Evolutionary conservation across 2,113 vertebrate species (phyloP), one percentile per base, ranked within the genome.

Genomic region (Tenrec ecaudatus): DNA sequence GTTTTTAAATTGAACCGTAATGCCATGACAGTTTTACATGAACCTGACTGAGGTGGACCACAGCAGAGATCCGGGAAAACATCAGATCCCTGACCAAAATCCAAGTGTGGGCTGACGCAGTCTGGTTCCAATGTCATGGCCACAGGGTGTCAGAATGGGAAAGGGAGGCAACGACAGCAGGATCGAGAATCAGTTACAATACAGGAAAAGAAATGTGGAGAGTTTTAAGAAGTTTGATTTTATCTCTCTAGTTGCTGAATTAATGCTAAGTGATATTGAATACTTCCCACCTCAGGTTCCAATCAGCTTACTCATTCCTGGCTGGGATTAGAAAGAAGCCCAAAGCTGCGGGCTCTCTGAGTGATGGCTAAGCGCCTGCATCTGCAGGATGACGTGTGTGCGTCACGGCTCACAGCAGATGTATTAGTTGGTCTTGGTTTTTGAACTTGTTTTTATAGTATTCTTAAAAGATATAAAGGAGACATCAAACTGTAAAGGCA

Each of bases 41-140:
- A 85, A 68, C 60, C 38, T 81, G 8, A n/a, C 17, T 2, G 31
- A 82, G 36, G 17, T 53, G n/a, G 64, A 82, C 22, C 78, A 81
- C 83, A 60, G 38, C 47, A 82, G 69, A 94, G 89, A 91, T 77
- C 58, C 27, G 71, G 31, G 19, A 84, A n/a, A 78, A 94, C 31
- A 31, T 86, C 57, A 66, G 10, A 82, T 58, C 20, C 3, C 88
- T 85, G 83, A 64, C 14, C 84, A 78, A 82, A 76, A 60, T 89
- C 57, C 36, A 80, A 88, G 38, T 40, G 10, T 86, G 83, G 88
- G 27, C 8, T 47, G 43, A 86, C 31, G 12, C 12, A 3, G 1
- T 94, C 31, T 77, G 80, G n/a, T 43, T 47, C 11, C 15, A 76
- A 20, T 57, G 43, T 57, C 38, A 53, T 2, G n/a, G 53, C 2